Evolutionary conservation across 1,140 invertebrate species (phyloP).

Genomic region (Gryon sp.): DNA sequence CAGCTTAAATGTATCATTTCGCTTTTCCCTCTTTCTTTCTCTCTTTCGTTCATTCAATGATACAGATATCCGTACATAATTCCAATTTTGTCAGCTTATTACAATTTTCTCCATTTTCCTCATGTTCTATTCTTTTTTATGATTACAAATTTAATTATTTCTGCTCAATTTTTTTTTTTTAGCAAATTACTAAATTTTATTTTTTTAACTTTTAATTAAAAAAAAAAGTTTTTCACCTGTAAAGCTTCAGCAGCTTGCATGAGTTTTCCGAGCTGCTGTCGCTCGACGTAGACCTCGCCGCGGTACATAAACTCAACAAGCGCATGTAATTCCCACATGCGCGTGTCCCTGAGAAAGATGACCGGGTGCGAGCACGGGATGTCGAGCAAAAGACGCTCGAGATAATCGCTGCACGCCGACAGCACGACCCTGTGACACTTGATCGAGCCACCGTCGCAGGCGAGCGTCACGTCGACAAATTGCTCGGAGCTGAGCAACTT

Average conservation of each 20-base stretch:
- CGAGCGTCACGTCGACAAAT: slow-evolving; percentile 93
- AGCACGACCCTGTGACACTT: slow-evolving; percentile 93
- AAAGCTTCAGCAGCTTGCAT: slow-evolving; percentile 90
- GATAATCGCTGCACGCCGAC: slow-evolving; percentile 91
- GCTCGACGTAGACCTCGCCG: slow-evolving; percentile 91
- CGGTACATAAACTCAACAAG: slow-evolving; percentile 93
- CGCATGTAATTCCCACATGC: slow-evolving; percentile 87
- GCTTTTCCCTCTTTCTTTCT: too few species aligned
- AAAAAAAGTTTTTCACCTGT: slow-evolving; percentile 81
- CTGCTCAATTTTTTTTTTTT: too few species aligned
- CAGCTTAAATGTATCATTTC: too few species aligned
- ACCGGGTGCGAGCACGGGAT: slow-evolving; percentile 93
- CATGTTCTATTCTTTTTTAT: too few species aligned
- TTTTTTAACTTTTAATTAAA: not conserved
- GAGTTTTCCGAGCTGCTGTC: slow-evolving; percentile 88
- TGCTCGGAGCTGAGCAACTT: slow-evolving; percentile 90
- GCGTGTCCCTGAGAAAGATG: slow-evolving; percentile 90
- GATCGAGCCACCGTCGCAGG: slow-evolving; percentile 91
- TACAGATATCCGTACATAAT: too few species aligned
- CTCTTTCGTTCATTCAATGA: too few species aligned
- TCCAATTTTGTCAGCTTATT: too few species aligned
- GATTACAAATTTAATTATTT: too few species aligned
- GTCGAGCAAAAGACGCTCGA: slow-evolving; percentile 88
- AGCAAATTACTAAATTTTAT: too few species aligned
- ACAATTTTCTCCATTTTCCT: too few species aligned